Evolutionary conservation across 2,797 vertebrate genomes (phyloP), one percentile per base, ranked within the genome.

Genomic region (Eremophila alpestris): DNA sequence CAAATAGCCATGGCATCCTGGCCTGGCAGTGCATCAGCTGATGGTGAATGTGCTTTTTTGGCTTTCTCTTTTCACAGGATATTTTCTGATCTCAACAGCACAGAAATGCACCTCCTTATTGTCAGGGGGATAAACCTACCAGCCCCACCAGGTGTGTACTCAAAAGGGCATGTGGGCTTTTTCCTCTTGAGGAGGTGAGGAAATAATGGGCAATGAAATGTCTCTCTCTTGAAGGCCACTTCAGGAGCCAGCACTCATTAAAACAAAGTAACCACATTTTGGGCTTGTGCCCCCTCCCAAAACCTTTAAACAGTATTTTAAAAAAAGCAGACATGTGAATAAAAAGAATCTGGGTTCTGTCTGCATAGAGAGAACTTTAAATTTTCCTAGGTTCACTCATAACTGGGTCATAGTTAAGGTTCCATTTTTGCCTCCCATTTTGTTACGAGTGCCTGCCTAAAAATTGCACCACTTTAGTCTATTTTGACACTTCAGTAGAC

Each of bases 51-150:
- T 1, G 1, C 9, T n/a, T 73, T 71, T 77, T 78, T 89, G 34
- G 87, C 51, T 92, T 80, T 64, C 8, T 95, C 70, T 90, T 80
- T 90, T 70, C 63, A 46, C 96, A 99, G 99, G 97, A 99, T 99
- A 89, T 99, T 99, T 97, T 98, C 99, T 45, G 99, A 99, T 83
- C 98, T 99, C 94, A 99, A 98, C 97, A 99, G 99, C 95, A 99
- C 98, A 69, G 99, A 99, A 95, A 99, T 99, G 99, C 98, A 99
- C 51, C 98, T 99, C 24, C 83, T 98, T 58, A 97, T 99, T n/a
- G 98, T 99, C 43, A 98, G 98, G 91, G 99, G 98, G 41, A 99
- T 99, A 98, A 99, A 99, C 95, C 98, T 99, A 69, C 99, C 99
- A 60, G 98, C 99, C 89, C 99, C 99, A 0, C 98, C 98, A 94